These are phyloP conservation scores for Anseranas semipalmata DNA, from an alignment of 2,113 vertebrate genomes.

Conservation along the genomic window DNA sequence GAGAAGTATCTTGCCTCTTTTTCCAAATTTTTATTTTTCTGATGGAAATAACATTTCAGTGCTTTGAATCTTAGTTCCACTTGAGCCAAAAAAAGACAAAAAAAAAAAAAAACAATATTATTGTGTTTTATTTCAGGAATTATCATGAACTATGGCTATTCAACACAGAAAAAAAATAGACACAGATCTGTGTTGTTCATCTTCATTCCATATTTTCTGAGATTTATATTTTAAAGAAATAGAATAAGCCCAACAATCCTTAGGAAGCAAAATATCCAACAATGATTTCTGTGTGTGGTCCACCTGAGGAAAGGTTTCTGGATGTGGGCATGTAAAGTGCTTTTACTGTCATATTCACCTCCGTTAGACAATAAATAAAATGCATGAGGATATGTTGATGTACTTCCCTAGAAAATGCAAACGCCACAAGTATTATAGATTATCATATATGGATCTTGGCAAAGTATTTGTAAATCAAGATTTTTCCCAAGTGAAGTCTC, in stretches of 20 bases:
- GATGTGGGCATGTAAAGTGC: neutral
- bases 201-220: neutral
- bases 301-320: neutral
- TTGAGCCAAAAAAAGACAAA: neutral
- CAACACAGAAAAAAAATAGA: neutral
- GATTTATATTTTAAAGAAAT: neutral
- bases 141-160: neutral
- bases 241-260: neutral
- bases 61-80: neutral
- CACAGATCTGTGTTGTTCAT: neutral
- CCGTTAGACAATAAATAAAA: neutral
- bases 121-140: neutral
- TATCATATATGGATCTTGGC: neutral
- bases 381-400: rapidly evolving
- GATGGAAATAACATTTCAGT: neutral
- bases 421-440: neutral
- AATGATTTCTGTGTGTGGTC: neutral
- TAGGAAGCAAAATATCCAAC: neutral
- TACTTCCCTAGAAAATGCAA: neutral
- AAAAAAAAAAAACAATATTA: rapidly evolving
- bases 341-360: neutral
- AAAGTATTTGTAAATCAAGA: neutral
- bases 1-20: neutral
- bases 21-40: neutral
- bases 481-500: neutral